Evolutionary conservation across 2,888 invertebrate genomes (phyloP), one percentile per base, ranked within the genome.

Genomic region (Electrophaes corylata): DNA sequence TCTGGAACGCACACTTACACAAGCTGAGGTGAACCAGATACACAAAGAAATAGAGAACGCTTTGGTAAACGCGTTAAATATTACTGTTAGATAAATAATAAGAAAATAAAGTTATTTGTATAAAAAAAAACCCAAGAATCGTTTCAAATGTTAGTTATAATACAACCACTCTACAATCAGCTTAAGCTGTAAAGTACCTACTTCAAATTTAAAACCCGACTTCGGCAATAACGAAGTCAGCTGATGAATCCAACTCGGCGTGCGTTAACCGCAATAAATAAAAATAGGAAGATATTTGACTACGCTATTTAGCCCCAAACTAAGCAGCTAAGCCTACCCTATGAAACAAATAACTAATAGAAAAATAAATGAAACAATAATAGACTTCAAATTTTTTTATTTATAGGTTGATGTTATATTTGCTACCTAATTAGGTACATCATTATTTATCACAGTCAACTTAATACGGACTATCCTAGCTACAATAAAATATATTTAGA

Each of bases 1-100:
- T 79, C 94, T 98, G 94, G 97, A 98, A 75, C 94, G 95, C 63
- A 97, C 97, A 0, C 90, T 99, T 35, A 96, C 95, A 0, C 96
- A 98, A 79, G 92, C 92, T 0, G 98, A 99, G 91, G 98, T 97
- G 0, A 97, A 96, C 82, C 73, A 88, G 45, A 85, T 98, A n/a
- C 99, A 99, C 78, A 90, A 93, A 67, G 82, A 93, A 70, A 97
- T 99, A 60, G 95, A 93, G 66, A 83, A 93, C 11, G 88, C 92
- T 10, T 94, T 93, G 1, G 68, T 73, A 0, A 71, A 78, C 5
- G 44, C 79, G 0, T 91, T 86, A 50, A 76, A 78, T 71, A 81
- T 91, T 60, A 76, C 75, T 60, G 86, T 91, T 43, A 83, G 91
- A 84, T 91, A 84, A 69, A 69, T 62, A 20, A 8, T 14, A 14